Evolutionary conservation across 2,113 vertebrate genomes (phyloP).

Genomic region (Laterallus jamaicensis): DNA sequence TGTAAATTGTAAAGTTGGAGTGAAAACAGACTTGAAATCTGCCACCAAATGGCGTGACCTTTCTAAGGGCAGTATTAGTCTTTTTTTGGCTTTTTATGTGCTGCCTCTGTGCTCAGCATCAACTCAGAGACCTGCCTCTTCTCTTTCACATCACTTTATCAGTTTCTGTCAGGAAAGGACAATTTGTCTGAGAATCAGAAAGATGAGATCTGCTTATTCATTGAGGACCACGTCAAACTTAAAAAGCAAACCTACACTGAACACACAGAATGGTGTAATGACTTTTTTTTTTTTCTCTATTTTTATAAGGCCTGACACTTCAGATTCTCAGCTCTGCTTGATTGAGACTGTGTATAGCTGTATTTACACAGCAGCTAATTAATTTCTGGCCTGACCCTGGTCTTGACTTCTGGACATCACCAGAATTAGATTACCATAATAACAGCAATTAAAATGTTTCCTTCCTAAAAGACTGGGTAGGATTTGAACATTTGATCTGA

Average conservation of each 20-base stretch:
- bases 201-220: background rate
- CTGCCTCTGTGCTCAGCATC: background rate
- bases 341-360: background rate
- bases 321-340: background rate
- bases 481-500: background rate
- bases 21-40: background rate
- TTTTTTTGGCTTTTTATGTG: background rate
- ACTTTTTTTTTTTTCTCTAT: background rate
- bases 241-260: background rate
- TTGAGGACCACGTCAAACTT: background rate
- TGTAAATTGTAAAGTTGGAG: background rate
- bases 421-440: conserved; percentile 27
- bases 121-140: background rate
- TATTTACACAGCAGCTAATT: background rate
- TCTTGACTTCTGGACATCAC: background rate
- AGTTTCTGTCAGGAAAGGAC: background rate
- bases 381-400: background rate
- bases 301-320: background rate
- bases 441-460: conserved; percentile 13
- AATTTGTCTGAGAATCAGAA: background rate
- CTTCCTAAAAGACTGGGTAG: background rate
- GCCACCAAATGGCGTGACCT: background rate
- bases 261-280: background rate
- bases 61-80: background rate
- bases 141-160: background rate